Base-by-base conservation (phyloP, 2,888 invertebrate genomes). In the Melolontha melolontha region DNA sequence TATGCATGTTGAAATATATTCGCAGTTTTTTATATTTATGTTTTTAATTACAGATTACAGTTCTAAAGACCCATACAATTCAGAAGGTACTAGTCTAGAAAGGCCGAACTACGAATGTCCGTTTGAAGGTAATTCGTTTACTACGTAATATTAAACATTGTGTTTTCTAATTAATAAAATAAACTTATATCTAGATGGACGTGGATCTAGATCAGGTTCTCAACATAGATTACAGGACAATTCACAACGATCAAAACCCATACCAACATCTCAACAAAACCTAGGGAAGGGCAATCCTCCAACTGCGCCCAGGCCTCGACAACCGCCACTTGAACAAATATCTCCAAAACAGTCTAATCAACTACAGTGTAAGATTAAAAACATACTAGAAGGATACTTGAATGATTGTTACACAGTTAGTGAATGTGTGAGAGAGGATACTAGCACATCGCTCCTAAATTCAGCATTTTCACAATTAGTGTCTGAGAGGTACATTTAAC, bases 161-260 rank as follows among this genome's bases (percentile, higher is more conserved):
- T 22, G 4, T 22, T 22, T 22, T 47, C 47, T n/a, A 8, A 54
- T 39, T 54, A 12, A 34, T 34, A 54, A 27, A 39, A 4, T 10
- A 12, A 39, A 22, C 2, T 29, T 7, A 40, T n/a, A n/a, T 41
- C 50, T 69, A 82, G 86, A 86, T 73, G 84, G 84, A 62, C 82
- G 87, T 51, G 22, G 84, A 72, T 86, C 88, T 6, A 83, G 88
- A 70, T 87, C 88, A 42, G 87, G 88, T 64, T 89, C 88, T 51
- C 87, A 88, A 69, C 88, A 88, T 69, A 80, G 86, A 8, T 84
- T 85, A 4, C 79, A 84, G 29, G 85, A 85, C 72, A 85, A 64
- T 42, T 71, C 72, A 77, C 73, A 74, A 29, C 55, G 66, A n/a
- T 50, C 44, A 10, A 65, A 64, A 42, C 64, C 64, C 12, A 50